These are phyloP conservation scores for Xanthorhoe spadicearia DNA, from an alignment of 2,888 invertebrate genomes.

Conservation along the genomic window DNA sequence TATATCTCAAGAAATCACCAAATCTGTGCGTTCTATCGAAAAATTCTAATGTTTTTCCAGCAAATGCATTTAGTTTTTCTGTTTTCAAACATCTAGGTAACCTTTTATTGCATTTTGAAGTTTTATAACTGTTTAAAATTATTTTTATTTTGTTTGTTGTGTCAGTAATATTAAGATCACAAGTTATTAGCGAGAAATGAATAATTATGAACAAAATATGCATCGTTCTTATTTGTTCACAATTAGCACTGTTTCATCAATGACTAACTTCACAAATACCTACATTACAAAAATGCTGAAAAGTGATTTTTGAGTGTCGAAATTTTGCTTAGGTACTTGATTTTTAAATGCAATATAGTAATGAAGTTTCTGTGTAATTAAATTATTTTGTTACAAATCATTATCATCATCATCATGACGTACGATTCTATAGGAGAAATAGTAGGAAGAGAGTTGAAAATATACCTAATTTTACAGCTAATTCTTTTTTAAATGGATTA, in stretches of 20 bases:
- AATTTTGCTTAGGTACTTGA: constrained; percentile 5
- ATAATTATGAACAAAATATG: constrained; percentile 50
- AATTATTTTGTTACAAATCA: not conserved
- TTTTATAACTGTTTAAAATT: constrained; percentile 51
- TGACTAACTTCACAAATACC: not conserved
- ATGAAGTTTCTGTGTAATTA: not conserved
- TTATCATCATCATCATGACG: not conserved
- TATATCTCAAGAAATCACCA: constrained; percentile 54
- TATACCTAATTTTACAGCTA: too few relatives aligned
- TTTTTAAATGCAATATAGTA: not conserved
- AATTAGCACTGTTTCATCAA: constrained; percentile 1
- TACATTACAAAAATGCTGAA: constrained; percentile 5
- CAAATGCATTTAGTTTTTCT: constrained; percentile 47
- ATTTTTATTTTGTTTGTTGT: constrained; percentile 52
- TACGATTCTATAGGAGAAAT: too few relatives aligned
- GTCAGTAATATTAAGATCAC: constrained; percentile 52
- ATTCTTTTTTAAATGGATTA: too few relatives aligned
- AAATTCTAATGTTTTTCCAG: constrained; percentile 52
- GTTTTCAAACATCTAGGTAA: constrained; percentile 45
- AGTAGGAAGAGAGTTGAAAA: too few relatives aligned
- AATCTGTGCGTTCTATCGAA: constrained; percentile 56
- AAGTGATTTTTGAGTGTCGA: not conserved
- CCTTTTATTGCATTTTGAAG: constrained; percentile 32
- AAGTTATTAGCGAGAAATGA: constrained; percentile 48
- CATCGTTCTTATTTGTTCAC: constrained; percentile 39